Percentiles rank a stretch among this genome's conserved stretches.
phyloP scores from a whole-genome alignment of 1,140 invertebrate genomes.

The Paraescarpia echinospica region DNA sequence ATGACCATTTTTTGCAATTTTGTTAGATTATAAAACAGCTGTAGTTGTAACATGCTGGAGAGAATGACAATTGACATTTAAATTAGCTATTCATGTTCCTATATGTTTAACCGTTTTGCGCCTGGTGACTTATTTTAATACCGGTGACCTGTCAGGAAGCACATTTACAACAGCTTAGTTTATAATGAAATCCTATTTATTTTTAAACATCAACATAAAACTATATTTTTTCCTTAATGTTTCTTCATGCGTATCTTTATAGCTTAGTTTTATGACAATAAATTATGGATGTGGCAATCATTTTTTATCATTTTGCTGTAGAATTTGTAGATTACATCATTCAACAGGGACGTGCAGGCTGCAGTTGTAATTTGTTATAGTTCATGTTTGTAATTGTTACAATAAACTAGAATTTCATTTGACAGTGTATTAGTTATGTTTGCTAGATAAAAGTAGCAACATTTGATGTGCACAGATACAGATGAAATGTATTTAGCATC shows the following conservation, averaged over 20 bases:
- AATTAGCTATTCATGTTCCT: not conserved
- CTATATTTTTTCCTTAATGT: not conserved
- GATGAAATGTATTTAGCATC: not conserved
- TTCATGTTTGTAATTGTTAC: too few species aligned
- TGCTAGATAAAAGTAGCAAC: not conserved
- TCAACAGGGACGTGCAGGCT: not conserved
- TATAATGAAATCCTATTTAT: too few species aligned
- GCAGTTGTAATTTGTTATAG: too few species aligned
- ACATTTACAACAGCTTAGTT: too few species aligned
- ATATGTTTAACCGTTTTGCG: too few species aligned
- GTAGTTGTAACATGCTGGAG: not conserved
- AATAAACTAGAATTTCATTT: too few species aligned
- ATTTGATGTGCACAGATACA: not conserved
- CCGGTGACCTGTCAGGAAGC: too few species aligned
- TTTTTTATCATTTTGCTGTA: not conserved
- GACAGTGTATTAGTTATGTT: too few species aligned
- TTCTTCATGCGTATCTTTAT: not conserved
- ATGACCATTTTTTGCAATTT: not conserved
- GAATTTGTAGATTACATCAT: not conserved
- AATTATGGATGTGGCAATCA: not conserved
- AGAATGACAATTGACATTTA: not conserved
- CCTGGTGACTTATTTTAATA: too few species aligned
- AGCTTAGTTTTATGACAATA: not conserved
- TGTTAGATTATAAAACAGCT: not conserved
- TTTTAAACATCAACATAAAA: too few species aligned